These are phyloP conservation scores for Xiphias gladius DNA, from an alignment of 2,113 vertebrate species.

Conservation along the genomic window DNA sequence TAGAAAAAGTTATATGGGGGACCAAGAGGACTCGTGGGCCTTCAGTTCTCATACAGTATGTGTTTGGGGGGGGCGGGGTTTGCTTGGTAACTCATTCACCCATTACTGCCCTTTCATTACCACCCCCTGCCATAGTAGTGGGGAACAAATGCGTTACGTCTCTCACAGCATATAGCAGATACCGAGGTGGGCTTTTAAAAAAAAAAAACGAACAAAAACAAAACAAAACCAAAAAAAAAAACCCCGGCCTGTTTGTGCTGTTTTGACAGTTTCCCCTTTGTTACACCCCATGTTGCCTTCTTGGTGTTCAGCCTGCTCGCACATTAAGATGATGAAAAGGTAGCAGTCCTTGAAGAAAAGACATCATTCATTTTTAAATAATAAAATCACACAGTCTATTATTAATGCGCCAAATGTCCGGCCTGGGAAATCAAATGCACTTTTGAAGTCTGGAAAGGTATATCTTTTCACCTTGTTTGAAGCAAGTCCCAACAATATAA, in stretches of 20 bases:
- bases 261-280: constrained; percentile 32
- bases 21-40: neutral
- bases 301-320: constrained; percentile 10
- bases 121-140: neutral
- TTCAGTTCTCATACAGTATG: neutral
- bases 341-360: constrained; percentile 46
- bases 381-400: constrained; percentile 75
- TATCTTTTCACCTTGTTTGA: constrained; percentile 79
- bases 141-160: neutral
- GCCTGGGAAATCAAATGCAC: constrained; percentile 76
- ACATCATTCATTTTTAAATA: constrained; percentile 75
- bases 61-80: no score
- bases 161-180: neutral
- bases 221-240: no score
- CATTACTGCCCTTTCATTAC: constrained; percentile 25
- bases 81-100: constrained; percentile 24
- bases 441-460: constrained; percentile 74
- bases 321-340: constrained; percentile 47
- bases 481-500: constrained; percentile 61
- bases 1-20: neutral
- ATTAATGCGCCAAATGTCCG: constrained; percentile 79
- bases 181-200: constrained; percentile 12
- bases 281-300: constrained; percentile 14
- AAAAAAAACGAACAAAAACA: neutral
- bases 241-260: constrained; percentile 7